Percentiles rank a stretch among this genome's conserved stretches.
These are phyloP conservation scores for Paralvinella palmiformis DNA, from an alignment of 1,140 invertebrate species.

Conservation along the genomic window DNA sequence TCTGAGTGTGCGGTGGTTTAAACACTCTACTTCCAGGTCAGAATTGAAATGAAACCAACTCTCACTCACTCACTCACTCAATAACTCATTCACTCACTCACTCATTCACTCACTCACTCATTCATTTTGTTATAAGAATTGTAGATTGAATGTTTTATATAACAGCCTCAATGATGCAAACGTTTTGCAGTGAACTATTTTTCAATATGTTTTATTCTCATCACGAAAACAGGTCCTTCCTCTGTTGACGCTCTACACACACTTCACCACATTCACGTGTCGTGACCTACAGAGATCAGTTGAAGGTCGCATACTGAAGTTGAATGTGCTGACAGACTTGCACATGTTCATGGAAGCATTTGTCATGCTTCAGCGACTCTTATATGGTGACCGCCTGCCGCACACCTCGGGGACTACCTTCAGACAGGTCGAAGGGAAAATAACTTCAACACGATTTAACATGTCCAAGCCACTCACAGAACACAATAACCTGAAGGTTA, in stretches of 20 bases:
- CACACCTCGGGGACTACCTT: constrained; percentile 44
- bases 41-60: no score
- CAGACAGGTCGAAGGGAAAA: constrained; percentile 37
- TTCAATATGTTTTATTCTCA: constrained; percentile 8
- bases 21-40: no score
- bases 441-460: constrained; percentile 29
- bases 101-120: no score
- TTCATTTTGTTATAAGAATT: no score
- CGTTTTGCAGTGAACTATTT: not conserved
- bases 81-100: no score
- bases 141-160: no score
- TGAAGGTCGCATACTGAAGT: constrained; percentile 43
- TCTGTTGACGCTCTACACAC: constrained; percentile 42
- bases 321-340: constrained; percentile 40
- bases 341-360: constrained; percentile 42
- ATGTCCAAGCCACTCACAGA: constrained; percentile 39
- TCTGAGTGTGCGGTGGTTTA: no score
- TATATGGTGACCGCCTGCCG: constrained; percentile 46
- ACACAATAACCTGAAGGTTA: constrained; percentile 36
- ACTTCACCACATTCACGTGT: constrained; percentile 44
- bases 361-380: constrained; percentile 35
- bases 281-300: constrained; percentile 45
- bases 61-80: no score
- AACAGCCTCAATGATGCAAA: not conserved
- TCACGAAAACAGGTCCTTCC: constrained; percentile 48